Evolutionary conservation across 1,140 invertebrate species (phyloP), one percentile per base, ranked within the genome.

Genomic region (Neelides sp.): DNA sequence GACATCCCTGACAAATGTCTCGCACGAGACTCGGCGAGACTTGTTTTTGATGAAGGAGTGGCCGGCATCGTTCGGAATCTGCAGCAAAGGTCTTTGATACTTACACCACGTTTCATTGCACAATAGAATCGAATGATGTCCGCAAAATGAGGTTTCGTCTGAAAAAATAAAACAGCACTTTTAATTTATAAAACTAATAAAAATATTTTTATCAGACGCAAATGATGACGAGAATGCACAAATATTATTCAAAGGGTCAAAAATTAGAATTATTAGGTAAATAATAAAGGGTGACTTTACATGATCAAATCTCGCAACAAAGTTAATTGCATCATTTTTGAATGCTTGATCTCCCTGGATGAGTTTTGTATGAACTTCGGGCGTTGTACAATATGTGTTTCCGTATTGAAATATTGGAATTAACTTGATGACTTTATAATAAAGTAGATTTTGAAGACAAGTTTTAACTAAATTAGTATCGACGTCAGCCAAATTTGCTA

Each of bases 391-490:
- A 67, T 95, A 96, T 54, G 92, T 81, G 68, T 95, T 95, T 54
- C 85, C 83, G 68, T 95, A 97, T 66, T 89, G 89, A 61, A 96
- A 83, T 58, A 96, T 81, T 7, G 90, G 86, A 44, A 93, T 80
- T 22, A 96, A 66, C 15, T 80, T 76, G 12, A 83, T 80, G 2
- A 89, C 78, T 61, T 80, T 75, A 60, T 81, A 83, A 67, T 82
- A 94, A 62, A 91, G 75, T 46, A 95, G 73, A 73, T 96, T 96
- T 66, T 93, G 88, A 35, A 95, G 79, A 65, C 88, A 93, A 7
- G 87, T 83, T 69, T 95, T 95, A 0, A 95, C 91, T 30, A 96
- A 69, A 69, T 86, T 88, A 50, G 83, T 88, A 64, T 96, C 90
- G 0, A 96, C 89, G 62, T 93, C 86, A 2, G 90, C 83, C 61